Conservation (phyloP, 2,113 vertebrate species). For the Aleadryas rufinucha region DNA sequence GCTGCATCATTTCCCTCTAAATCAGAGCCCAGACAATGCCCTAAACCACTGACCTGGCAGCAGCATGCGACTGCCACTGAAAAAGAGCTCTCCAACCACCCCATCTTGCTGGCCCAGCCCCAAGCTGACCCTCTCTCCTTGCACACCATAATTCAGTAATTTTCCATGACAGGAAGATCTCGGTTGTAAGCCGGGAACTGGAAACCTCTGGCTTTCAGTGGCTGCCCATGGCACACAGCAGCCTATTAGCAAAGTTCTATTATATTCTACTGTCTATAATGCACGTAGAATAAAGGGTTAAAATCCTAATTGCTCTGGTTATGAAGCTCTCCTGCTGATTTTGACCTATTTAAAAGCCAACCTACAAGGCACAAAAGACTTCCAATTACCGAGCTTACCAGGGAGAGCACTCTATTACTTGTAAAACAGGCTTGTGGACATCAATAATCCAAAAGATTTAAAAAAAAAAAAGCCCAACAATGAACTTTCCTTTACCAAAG, state of each 20-base stretch:
- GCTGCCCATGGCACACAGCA: neutral
- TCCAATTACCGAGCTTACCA: conserved; percentile 33
- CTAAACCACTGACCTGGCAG: neutral
- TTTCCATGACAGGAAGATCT: neutral
- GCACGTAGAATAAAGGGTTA: conserved; percentile 24
- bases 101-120: neutral
- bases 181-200: neutral
- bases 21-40: neutral
- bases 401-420: conserved; percentile 8
- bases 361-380: conserved; percentile 43
- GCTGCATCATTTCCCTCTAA: neutral
- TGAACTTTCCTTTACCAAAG: neutral
- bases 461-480: neutral
- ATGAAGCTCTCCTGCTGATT: conserved; percentile 62
- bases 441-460: neutral
- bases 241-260: neutral
- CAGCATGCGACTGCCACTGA: neutral
- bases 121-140: neutral
- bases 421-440: conserved; percentile 29
- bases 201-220: neutral
- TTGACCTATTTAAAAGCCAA: conserved; percentile 69
- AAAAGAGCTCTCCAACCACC: neutral
- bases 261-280: neutral
- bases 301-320: conserved; percentile 64
- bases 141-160: neutral